phyloP scores from a whole-genome alignment of 2,888 invertebrate species.

The Sialis lutaria region DNA sequence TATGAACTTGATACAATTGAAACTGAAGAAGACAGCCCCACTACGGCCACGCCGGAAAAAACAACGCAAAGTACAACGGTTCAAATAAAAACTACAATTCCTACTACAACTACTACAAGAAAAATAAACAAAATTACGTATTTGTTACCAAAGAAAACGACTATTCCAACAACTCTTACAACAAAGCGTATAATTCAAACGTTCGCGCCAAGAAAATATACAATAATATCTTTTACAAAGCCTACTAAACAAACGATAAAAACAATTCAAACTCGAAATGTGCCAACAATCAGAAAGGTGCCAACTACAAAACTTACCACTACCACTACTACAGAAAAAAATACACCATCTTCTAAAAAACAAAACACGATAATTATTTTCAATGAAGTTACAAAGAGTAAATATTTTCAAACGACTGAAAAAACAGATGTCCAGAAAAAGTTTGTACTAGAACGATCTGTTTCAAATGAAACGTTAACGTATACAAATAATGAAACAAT shows the following conservation, averaged over 20 bases:
- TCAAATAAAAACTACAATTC: not conserved
- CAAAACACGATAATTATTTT: constrained; percentile 1
- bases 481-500: too few relatives aligned
- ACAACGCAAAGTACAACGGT: not conserved
- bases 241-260: too few relatives aligned
- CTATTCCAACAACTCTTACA: constrained; percentile 12
- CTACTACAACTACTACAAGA: constrained; percentile 7
- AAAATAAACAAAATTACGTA: constrained; percentile 8
- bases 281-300: too few relatives aligned
- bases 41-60: constrained; percentile 1
- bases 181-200: constrained; percentile 1
- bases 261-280: too few relatives aligned
- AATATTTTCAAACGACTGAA: too few relatives aligned
- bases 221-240: too few relatives aligned
- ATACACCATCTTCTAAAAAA: constrained; percentile 6
- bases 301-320: constrained; percentile 7
- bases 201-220: too few relatives aligned
- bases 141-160: constrained; percentile 10
- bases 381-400: not conserved
- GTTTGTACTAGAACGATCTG: too few relatives aligned
- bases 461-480: too few relatives aligned
- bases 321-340: constrained; percentile 9
- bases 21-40: not conserved
- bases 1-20: constrained; percentile 3
- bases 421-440: too few relatives aligned